Evolutionary conservation across 2,797 vertebrate genomes (phyloP).

Genomic region (Thunnus albacares): DNA sequence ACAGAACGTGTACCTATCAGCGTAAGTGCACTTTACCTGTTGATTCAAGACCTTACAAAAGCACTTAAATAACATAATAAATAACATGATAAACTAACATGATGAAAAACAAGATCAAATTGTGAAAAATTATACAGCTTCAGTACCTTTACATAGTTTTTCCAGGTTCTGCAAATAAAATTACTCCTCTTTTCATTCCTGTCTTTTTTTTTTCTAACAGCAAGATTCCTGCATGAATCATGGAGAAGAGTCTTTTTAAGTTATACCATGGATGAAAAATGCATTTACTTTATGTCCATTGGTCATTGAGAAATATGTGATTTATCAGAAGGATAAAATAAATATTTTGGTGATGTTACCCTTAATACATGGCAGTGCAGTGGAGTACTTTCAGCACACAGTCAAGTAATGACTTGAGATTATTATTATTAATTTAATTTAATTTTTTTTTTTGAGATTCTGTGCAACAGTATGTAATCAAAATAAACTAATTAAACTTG

Average conservation of each 20-base stretch:
- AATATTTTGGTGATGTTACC: slow-evolving; percentile 28
- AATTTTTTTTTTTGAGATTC: too few species aligned
- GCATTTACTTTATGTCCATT: slow-evolving; percentile 31
- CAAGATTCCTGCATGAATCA: slow-evolving; percentile 1
- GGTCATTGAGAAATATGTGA: slow-evolving; percentile 21
- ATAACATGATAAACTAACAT: neutral
- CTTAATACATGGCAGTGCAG: too few species aligned
- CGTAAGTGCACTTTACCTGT: too few species aligned
- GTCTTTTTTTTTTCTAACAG: neutral
- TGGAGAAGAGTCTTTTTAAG: neutral
- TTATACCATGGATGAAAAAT: neutral
- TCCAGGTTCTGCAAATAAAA: slow-evolving; percentile 1
- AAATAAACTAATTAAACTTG: too few species aligned
- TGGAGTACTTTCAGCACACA: too few species aligned
- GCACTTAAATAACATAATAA: neutral
- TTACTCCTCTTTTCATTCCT: neutral
- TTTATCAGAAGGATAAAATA: slow-evolving; percentile 19
- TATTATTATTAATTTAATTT: too few species aligned
- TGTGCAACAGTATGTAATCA: too few species aligned
- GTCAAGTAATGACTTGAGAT: too few species aligned
- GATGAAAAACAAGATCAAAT: neutral
- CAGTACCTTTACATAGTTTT: neutral
- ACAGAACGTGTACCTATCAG: too few species aligned
- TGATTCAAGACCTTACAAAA: neutral
- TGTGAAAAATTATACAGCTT: neutral